Evolutionary conservation across 2,797 vertebrate species (phyloP).

Genomic region (Thunnus albacares): DNA sequence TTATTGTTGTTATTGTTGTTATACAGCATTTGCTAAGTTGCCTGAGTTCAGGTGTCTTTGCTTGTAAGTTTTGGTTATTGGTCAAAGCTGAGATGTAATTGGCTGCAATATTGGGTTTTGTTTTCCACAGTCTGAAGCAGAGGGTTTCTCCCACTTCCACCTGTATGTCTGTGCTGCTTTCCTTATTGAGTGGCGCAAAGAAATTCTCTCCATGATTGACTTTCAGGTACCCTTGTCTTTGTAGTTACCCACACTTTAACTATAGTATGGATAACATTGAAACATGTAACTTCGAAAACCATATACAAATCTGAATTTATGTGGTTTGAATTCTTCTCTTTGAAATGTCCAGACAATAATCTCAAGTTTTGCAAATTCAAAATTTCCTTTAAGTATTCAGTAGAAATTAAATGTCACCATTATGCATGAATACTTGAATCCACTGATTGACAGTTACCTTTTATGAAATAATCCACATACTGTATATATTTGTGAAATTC

Average conservation of each 20-base stretch:
- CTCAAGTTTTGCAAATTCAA: too few species aligned
- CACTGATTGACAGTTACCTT: background rate
- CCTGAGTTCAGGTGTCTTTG: background rate
- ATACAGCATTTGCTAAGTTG: background rate
- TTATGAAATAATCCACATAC: background rate
- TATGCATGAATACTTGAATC: background rate
- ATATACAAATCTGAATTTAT: too few species aligned
- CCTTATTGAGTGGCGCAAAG: constrained; percentile 97
- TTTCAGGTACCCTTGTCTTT: constrained; percentile 90
- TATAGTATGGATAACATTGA: too few species aligned
- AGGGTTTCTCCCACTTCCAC: constrained; percentile 98
- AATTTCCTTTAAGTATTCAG: too few species aligned
- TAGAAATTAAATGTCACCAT: too few species aligned
- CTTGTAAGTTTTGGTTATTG: background rate
- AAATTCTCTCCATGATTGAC: constrained; percentile 96
- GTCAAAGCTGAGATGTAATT: constrained; percentile 1
- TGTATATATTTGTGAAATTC: background rate
- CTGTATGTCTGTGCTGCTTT: constrained; percentile 99
- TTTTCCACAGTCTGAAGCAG: constrained; percentile 91
- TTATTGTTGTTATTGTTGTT: background rate
- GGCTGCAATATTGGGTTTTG: background rate
- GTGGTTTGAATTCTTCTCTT: too few species aligned
- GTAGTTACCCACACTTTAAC: background rate
- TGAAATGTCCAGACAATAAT: too few species aligned
- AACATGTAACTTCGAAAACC: too few species aligned